Percentiles rank a stretch among this genome's conserved stretches.
Evolutionary conservation across 2,797 vertebrate genomes (phyloP).

Genomic region (Poecilia velifera): DNA sequence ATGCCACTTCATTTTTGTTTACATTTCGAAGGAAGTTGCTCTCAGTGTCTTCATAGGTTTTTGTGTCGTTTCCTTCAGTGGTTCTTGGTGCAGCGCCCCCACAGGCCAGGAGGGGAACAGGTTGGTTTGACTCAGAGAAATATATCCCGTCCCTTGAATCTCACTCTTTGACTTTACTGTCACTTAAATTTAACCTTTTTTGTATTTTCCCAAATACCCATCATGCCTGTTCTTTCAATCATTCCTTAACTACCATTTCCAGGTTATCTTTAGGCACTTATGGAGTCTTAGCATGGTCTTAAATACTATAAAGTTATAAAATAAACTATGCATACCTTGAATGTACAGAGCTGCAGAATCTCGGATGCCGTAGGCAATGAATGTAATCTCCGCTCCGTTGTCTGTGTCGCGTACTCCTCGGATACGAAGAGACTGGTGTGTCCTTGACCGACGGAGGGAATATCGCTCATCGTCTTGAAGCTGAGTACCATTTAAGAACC

Average conservation of each 20-base stretch:
- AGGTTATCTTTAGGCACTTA: neutral
- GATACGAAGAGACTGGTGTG: slow-evolving; percentile 87
- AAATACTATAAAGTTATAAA: neutral
- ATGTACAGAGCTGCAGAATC: slow-evolving; percentile 90
- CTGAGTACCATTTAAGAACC: slow-evolving; percentile 88
- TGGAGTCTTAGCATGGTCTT: neutral
- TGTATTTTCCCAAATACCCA: neutral
- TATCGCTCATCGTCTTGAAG: slow-evolving; percentile 82
- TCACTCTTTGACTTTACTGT: neutral
- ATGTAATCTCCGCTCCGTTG: slow-evolving; percentile 88
- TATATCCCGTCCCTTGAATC: neutral
- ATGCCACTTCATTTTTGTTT: neutral
- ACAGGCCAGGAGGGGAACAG: neutral
- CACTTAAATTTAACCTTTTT: neutral
- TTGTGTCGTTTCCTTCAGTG: neutral
- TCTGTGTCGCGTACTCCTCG: slow-evolving; percentile 80
- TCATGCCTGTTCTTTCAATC: neutral
- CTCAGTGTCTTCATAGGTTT: neutral
- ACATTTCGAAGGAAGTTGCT: neutral
- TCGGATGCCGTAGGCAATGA: slow-evolving; percentile 86
- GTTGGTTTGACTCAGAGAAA: neutral
- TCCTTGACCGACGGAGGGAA: slow-evolving; percentile 77
- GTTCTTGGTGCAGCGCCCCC: neutral
- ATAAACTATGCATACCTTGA: slow-evolving; percentile 81
- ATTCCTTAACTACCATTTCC: neutral